Conservation (phyloP, 2,888 invertebrate species). For the Euclidia mi region DNA sequence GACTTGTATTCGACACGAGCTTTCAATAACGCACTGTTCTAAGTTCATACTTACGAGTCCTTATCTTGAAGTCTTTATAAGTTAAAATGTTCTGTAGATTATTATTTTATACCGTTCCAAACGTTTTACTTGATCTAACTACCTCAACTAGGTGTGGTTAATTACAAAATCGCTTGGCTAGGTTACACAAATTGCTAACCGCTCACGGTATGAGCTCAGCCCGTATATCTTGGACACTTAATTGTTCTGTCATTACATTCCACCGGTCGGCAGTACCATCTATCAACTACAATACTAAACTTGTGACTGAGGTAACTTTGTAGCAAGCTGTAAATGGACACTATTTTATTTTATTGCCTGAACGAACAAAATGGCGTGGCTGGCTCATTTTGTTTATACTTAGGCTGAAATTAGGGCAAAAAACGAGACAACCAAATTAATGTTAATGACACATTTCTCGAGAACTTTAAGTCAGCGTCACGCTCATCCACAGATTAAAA, state of each 20-base stretch:
- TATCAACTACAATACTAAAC: constrained; percentile 70
- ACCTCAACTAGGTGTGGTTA: too few relatives aligned
- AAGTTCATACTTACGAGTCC: too few relatives aligned
- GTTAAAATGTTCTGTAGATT: too few relatives aligned
- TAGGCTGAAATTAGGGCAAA: constrained; percentile 63
- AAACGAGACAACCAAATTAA: constrained; percentile 84
- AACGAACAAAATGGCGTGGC: constrained; percentile 32
- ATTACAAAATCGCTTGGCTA: not conserved
- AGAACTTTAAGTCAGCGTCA: constrained; percentile 82
- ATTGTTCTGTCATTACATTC: constrained; percentile 78
- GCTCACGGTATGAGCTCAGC: constrained; percentile 26
- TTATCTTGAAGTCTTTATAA: too few relatives aligned
- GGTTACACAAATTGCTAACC: not conserved
- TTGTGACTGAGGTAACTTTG: constrained; percentile 63
- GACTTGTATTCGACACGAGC: too few relatives aligned
- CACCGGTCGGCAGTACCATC: constrained; percentile 72
- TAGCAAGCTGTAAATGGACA: constrained; percentile 62
- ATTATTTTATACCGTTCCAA: too few relatives aligned
- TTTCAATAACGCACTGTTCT: too few relatives aligned
- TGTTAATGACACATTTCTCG: constrained; percentile 87
- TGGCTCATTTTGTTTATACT: constrained; percentile 63
- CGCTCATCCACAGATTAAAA: constrained; percentile 87
- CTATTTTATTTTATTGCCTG: constrained; percentile 59
- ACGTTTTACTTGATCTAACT: too few relatives aligned
- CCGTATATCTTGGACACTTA: constrained; percentile 65